Percentiles rank a stretch among this genome's conserved stretches.
phyloP scores from a whole-genome alignment of 2,888 invertebrate genomes.

The Euzetes globulus region DNA sequence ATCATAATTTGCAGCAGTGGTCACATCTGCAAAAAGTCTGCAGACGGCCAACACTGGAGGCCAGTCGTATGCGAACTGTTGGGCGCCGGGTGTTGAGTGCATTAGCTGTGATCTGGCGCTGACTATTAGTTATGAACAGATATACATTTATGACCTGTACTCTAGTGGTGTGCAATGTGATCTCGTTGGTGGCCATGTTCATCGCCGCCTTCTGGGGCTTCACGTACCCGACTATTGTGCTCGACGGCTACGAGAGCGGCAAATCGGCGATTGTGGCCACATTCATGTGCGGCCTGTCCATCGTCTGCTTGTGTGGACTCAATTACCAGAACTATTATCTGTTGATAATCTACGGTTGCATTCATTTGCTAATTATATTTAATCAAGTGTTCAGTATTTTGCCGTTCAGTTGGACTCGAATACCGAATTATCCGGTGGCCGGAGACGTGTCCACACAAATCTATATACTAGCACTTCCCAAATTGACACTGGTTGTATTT shows the following conservation, averaged over 20 bases:
- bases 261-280: slow-evolving; percentile 35
- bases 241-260: slow-evolving; percentile 34
- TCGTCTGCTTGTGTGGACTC: slow-evolving; percentile 33
- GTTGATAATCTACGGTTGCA: slow-evolving; percentile 24
- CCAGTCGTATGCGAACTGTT: background rate
- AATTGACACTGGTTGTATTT: slow-evolving; percentile 29
- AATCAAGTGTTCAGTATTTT: slow-evolving; percentile 33
- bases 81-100: background rate
- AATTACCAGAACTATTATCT: slow-evolving; percentile 36
- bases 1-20: background rate
- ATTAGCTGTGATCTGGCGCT: background rate
- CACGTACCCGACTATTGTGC: slow-evolving; percentile 30
- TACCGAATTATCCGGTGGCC: slow-evolving; percentile 32
- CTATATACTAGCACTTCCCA: slow-evolving; percentile 25
- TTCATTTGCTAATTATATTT: slow-evolving; percentile 32
- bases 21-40: background rate
- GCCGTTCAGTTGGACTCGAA: slow-evolving; percentile 33
- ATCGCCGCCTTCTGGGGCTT: slow-evolving; percentile 36
- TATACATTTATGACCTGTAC: slow-evolving; percentile 35
- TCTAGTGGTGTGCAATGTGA: slow-evolving; percentile 33
- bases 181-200: slow-evolving; percentile 35
- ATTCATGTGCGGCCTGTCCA: slow-evolving; percentile 30
- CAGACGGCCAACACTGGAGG: background rate
- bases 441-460: slow-evolving; percentile 30
- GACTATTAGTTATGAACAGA: slow-evolving; percentile 29